A percentile compares a stretch with the other conserved stretches of the same genome.
phyloP scores from a whole-genome alignment of 2,888 invertebrate species.

The Slavum lentiscoides region DNA sequence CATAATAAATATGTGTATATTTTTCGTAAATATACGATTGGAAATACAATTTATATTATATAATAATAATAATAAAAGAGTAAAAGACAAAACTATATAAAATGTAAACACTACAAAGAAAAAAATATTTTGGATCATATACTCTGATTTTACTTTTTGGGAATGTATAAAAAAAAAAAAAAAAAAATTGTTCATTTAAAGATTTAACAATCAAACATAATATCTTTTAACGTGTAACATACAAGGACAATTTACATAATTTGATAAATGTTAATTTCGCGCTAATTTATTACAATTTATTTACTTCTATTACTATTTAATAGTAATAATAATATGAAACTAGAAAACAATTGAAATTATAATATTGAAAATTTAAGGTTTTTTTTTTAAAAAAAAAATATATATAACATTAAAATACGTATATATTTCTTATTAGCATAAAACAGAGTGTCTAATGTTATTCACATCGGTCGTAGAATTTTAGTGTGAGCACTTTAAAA shows the following conservation, averaged over 20 bases:
- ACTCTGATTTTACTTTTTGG: not conserved
- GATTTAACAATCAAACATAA: not conserved
- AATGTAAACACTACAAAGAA: not conserved
- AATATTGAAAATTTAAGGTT: not conserved
- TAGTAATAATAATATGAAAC: not conserved
- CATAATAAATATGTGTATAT: not conserved
- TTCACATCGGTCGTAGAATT: not conserved
- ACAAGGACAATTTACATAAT: not conserved
- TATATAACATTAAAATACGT: not conserved
- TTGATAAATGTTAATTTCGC: slow-evolving; percentile 4
- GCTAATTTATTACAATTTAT: not conserved
- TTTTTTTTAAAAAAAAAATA: not conserved
- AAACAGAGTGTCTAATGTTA: not conserved
- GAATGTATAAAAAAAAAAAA: slow-evolving; percentile 9
- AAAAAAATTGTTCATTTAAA: slow-evolving; percentile 10
- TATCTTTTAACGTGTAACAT: not conserved
- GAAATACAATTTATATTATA: slow-evolving; percentile 17
- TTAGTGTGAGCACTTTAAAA: not conserved
- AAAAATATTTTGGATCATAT: not conserved
- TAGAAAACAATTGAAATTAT: not conserved
- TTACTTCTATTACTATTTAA: not conserved
- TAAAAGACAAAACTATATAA: not conserved
- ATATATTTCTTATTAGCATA: not conserved
- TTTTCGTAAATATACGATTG: not conserved
- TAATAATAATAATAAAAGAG: not conserved